Conservation (phyloP, 2,797 vertebrate genomes). For the Labroides dimidiatus region DNA sequence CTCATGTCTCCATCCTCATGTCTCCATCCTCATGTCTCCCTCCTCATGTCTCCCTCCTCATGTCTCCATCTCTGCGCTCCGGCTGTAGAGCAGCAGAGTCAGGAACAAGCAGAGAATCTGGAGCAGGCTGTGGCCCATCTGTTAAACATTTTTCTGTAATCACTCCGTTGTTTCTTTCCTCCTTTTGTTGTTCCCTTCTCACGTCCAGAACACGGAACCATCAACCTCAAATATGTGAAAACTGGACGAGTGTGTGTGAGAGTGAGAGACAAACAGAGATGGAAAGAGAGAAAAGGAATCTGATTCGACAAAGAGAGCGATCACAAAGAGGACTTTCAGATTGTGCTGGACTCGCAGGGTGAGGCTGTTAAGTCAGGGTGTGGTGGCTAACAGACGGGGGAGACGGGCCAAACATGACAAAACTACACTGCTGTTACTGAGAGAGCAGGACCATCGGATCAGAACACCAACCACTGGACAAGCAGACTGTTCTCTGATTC, state of each 20-base stretch:
- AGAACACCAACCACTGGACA: constrained; percentile 34
- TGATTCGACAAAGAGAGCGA: constrained; percentile 20
- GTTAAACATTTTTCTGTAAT: constrained; percentile 85
- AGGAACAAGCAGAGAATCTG: constrained; percentile 63
- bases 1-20: too few species aligned
- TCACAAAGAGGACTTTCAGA: constrained; percentile 29
- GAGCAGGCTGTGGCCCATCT: constrained; percentile 79
- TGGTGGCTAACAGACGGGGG: constrained; percentile 66
- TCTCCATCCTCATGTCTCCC: not conserved
- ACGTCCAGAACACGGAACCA: constrained; percentile 66
- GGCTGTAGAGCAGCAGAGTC: constrained; percentile 34
- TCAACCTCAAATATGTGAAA: constrained; percentile 73
- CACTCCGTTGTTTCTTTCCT: constrained; percentile 79
- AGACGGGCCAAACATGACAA: constrained; percentile 71
- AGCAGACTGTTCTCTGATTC: constrained; percentile 56
- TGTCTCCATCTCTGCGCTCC: constrained; percentile 29
- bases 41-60: constrained; percentile 16
- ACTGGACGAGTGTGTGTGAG: constrained; percentile 32
- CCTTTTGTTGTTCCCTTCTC: constrained; percentile 78
- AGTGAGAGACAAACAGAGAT: constrained; percentile 29
- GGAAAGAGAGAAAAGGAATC: constrained; percentile 17
- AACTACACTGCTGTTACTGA: constrained; percentile 53
- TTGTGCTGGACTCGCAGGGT: constrained; percentile 40
- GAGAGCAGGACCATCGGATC: constrained; percentile 6
- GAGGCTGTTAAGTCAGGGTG: constrained; percentile 73